Conservation (phyloP, 2,888 invertebrate species). For the Dichetophora obliterata region DNA sequence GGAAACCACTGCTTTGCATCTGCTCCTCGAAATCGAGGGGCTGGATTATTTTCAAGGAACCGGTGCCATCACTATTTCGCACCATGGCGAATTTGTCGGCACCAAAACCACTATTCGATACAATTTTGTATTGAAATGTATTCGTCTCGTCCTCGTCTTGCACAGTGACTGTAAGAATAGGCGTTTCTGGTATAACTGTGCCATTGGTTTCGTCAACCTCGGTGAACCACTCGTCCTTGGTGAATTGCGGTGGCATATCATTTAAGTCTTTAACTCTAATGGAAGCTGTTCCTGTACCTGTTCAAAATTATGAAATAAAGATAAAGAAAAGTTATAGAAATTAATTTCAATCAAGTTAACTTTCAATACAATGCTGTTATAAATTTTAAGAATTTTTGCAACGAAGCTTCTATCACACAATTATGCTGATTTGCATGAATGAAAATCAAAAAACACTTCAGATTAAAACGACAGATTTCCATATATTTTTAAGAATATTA, state of each 20-base stretch:
- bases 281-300: constrained; percentile 85
- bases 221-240: constrained; percentile 95
- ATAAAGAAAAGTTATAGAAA: not conserved
- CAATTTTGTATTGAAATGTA: constrained; percentile 93
- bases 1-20: constrained; percentile 92
- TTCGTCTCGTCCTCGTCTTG: constrained; percentile 96
- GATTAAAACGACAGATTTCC: too few species aligned
- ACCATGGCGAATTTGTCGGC: constrained; percentile 97
- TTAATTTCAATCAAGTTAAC: too few species aligned
- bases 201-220: constrained; percentile 96
- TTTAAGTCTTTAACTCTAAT: constrained; percentile 97
- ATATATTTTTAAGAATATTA: too few species aligned
- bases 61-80: constrained; percentile 93
- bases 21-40: constrained; percentile 95
- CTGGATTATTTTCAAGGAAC: constrained; percentile 93
- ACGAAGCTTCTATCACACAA: too few species aligned
- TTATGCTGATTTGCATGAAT: too few species aligned
- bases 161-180: constrained; percentile 92
- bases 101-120: constrained; percentile 92
- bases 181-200: constrained; percentile 89
- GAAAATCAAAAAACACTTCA: too few species aligned
- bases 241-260: constrained; percentile 97
- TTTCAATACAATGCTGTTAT: too few species aligned
- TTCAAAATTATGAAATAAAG: not conserved
- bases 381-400: too few species aligned